phyloP scores from a whole-genome alignment of 2,797 vertebrate species.

The Microctenopoma steveboyesi region DNA sequence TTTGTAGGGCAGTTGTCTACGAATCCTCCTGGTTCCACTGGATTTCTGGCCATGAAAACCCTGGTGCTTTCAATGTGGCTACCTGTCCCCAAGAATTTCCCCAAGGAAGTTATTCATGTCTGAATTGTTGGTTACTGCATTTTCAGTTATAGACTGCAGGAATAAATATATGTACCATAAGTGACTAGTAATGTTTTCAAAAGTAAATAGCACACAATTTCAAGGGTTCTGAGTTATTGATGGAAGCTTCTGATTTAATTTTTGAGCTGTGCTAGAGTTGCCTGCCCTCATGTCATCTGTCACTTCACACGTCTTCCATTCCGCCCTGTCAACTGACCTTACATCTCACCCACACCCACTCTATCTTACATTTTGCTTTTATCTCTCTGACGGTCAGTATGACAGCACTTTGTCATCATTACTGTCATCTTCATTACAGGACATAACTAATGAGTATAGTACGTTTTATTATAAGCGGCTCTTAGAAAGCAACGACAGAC shows the following conservation, averaged over 20 bases:
- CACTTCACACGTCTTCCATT: slow-evolving; percentile 8
- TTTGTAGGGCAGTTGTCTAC: no score
- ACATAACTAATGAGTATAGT: neutral
- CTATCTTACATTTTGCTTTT: neutral
- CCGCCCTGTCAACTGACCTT: slow-evolving; percentile 6
- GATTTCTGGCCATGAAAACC: no score
- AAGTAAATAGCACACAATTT: neutral
- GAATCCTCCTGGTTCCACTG: no score
- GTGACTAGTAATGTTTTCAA: neutral
- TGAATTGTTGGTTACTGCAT: no score
- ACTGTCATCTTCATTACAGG: neutral
- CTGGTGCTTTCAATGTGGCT: no score
- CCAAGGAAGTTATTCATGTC: no score
- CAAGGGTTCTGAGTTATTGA: neutral
- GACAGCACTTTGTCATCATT: neutral
- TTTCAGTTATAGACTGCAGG: no score
- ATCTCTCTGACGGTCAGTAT: neutral
- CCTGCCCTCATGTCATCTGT: slow-evolving; percentile 11
- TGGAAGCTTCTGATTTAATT: slow-evolving; percentile 1
- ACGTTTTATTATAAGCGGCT: slow-evolving; percentile 7
- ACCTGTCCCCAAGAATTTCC: no score
- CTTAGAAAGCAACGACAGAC: slow-evolving; percentile 11
- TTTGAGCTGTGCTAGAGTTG: slow-evolving; percentile 17
- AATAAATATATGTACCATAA: neutral
- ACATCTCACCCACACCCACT: neutral